Conservation (phyloP, 2,113 vertebrate genomes). For the Orcinus orca region DNA sequence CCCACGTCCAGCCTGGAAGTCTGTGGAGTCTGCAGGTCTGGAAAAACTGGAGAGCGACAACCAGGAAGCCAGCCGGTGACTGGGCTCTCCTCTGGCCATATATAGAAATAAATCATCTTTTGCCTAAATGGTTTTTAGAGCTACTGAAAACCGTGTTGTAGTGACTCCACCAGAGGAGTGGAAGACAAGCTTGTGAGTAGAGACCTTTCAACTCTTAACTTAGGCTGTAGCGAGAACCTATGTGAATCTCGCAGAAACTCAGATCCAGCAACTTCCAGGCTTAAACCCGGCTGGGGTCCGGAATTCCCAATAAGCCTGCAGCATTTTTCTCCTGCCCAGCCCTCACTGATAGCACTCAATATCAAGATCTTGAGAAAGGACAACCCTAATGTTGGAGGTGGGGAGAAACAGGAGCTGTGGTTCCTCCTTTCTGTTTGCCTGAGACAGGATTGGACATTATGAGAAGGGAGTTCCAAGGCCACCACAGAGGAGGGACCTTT, state of each 20-base stretch:
- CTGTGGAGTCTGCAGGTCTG: slow-evolving; percentile 52
- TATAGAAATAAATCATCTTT: slow-evolving; percentile 64
- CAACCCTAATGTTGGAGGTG: background rate
- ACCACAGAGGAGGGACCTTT: background rate
- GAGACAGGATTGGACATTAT: background rate
- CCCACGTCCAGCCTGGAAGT: slow-evolving; percentile 40
- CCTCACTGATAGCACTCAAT: background rate
- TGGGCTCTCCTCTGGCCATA: slow-evolving; percentile 58
- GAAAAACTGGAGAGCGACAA: background rate
- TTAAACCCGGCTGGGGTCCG: background rate
- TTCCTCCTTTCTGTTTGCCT: background rate
- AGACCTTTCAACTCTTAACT: background rate
- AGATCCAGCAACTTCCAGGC: background rate
- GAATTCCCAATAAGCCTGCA: background rate
- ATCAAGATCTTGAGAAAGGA: background rate
- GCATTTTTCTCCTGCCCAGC: background rate
- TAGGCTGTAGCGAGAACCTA: background rate
- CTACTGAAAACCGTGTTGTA: background rate
- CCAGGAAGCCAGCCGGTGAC: background rate
- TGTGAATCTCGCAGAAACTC: background rate
- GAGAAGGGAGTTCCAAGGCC: background rate
- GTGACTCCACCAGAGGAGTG: background rate
- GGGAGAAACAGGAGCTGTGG: background rate
- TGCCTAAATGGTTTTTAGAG: background rate
- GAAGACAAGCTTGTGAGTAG: background rate